phyloP scores from a whole-genome alignment of 2,797 vertebrate species.

The Eulemur coronatus region DNA sequence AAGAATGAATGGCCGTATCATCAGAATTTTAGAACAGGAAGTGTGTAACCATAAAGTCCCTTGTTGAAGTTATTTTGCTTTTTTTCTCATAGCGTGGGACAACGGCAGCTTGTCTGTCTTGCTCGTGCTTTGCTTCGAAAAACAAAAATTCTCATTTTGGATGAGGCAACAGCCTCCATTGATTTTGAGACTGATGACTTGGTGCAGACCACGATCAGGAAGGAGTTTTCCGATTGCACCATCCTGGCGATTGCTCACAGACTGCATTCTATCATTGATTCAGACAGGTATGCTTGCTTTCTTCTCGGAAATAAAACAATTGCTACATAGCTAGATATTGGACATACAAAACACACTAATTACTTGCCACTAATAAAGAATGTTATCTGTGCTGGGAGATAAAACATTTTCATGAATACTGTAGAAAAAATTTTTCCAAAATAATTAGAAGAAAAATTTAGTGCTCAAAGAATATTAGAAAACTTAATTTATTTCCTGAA shows the following conservation, averaged over 20 bases:
- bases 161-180: slow-evolving; percentile 82
- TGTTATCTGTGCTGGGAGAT: not conserved
- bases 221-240: slow-evolving; percentile 80
- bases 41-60: not conserved
- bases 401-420: not conserved
- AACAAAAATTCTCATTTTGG: slow-evolving; percentile 83
- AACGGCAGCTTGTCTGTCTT: slow-evolving; percentile 84
- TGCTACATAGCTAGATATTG: not conserved
- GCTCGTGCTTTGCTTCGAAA: slow-evolving; percentile 81
- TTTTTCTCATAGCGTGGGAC: slow-evolving; percentile 75
- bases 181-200: slow-evolving; percentile 82
- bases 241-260: slow-evolving; percentile 82
- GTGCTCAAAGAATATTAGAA: not conserved
- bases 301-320: not conserved
- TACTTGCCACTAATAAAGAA: not conserved
- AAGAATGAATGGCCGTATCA: not conserved
- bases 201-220: slow-evolving; percentile 80
- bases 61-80: not conserved
- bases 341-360: not conserved
- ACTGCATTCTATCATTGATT: slow-evolving; percentile 78
- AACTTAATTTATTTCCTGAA: not conserved
- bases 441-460: not conserved
- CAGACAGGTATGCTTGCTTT: slow-evolving; percentile 76
- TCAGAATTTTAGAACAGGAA: not conserved
- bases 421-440: not conserved